Percentiles rank a stretch among this genome's conserved stretches.
Evolutionary conservation across 2,888 invertebrate species (phyloP).

Genomic region (Stenodera caucasica): DNA sequence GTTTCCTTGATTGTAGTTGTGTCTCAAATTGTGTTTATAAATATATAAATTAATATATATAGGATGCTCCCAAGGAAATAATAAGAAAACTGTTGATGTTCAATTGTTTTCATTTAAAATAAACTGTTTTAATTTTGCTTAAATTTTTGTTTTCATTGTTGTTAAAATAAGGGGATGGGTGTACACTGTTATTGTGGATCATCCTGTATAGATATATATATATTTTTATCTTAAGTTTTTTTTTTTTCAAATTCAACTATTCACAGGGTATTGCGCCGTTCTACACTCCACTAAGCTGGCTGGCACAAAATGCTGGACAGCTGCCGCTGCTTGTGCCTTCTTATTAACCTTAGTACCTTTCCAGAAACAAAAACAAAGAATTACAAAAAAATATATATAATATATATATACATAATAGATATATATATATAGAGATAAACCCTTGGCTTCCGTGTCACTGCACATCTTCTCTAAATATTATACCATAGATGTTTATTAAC

Average conservation of each 20-base stretch:
- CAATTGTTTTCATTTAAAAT: conserved; percentile 13
- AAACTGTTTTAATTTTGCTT: conserved; percentile 4
- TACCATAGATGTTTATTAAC: conserved; percentile 35
- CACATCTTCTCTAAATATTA: conserved; percentile 48
- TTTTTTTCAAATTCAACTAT: conserved; percentile 29
- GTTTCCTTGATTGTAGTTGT: conserved; percentile 1
- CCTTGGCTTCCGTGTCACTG: conserved; percentile 52
- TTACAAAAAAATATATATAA: neutral
- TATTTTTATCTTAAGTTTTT: neutral
- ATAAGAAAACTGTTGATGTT: conserved; percentile 7
- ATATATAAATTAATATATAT: neutral
- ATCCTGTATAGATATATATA: conserved; percentile 6
- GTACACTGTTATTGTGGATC: conserved; percentile 14
- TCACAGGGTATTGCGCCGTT: conserved; percentile 51
- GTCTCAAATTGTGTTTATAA: neutral
- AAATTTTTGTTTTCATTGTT: conserved; percentile 1
- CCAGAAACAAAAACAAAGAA: conserved; percentile 18
- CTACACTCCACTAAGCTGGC: conserved; percentile 44
- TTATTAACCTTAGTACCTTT: conserved; percentile 47
- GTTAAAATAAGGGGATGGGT: conserved; percentile 5
- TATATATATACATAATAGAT: neutral
- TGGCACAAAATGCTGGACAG: conserved; percentile 41
- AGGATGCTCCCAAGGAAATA: neutral
- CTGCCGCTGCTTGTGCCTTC: conserved; percentile 56
- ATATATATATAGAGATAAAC: conserved; percentile 20